Evolutionary conservation across 2,113 vertebrate species (phyloP), one percentile per base, ranked within the genome.

Genomic region (Hippocampus zosterae): DNA sequence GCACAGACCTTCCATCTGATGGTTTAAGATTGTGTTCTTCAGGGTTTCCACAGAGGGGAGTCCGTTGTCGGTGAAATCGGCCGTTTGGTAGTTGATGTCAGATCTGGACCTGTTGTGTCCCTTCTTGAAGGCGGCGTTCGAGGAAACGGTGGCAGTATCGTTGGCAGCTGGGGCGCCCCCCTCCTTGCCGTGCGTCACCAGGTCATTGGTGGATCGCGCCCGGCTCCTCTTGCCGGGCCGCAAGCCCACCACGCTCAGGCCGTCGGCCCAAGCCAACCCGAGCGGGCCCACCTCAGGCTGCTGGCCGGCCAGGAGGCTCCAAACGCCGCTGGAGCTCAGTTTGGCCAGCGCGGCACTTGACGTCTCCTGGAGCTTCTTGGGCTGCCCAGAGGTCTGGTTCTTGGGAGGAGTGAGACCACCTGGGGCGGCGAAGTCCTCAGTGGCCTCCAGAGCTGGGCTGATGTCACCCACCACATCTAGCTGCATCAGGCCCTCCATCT

Each of bases 391-490:
- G 42, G 13, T 41, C 44, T 65, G 64, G 15, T 21, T 41, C 3
- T 65, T 10, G 64, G 79, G 29, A 19, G 73, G 61, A 64, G 71
- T 81, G 12, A 33, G 59, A 33, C 13, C 74, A 55, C 68, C 79
- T 0, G 74, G 57, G 57, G 57, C 7, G 91, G 97, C 87, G 53
- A 97, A 97, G 75, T 98, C 96, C 81, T 99, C 97, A 0, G 97
- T 99, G 63, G 95, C 96, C 89, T 99, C 97, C 73, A 98, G 87
- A 75, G 97, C 96, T 0, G 97, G 97, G 87, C 97, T 99, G 80
- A 99, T 95, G 72, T 98, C 95, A 69, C 95, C 95, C 29, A 96
- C 95, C 78, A 83, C 71, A 52, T 99, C 96, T 68, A 96, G 91
- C 73, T 94, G 94, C 77, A 97, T 96, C 90, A 98, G 96, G 76